Conservation (phyloP, 2,797 vertebrate genomes). For the Paguma larvata region DNA sequence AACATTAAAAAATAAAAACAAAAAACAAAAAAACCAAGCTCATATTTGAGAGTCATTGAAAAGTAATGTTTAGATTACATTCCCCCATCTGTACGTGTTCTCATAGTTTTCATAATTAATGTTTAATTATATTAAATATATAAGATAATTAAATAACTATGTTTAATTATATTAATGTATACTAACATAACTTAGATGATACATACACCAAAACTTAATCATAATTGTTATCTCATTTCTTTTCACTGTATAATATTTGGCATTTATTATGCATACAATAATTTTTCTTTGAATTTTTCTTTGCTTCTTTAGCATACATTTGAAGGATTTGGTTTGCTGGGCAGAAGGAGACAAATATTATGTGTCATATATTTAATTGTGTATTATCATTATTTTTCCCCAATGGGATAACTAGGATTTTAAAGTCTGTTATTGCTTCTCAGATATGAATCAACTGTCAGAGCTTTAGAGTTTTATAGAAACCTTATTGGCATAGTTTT, state of each 20-base stretch:
- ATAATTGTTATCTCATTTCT: constrained; percentile 42
- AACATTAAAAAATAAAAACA: no score
- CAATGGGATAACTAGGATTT: constrained; percentile 14
- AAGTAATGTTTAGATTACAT: background rate
- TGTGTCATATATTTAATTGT: background rate
- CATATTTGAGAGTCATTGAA: background rate
- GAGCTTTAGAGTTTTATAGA: constrained; percentile 7
- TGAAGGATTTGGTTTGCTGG: constrained; percentile 41
- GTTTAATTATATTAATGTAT: background rate
- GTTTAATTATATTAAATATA: background rate
- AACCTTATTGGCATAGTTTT: constrained; percentile 39
- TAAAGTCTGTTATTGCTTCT: constrained; percentile 11
- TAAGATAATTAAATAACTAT: no score
- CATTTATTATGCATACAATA: constrained; percentile 10
- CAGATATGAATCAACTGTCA: constrained; percentile 11
- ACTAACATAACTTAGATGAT: constrained; percentile 6
- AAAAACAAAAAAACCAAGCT: background rate
- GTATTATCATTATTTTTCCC: constrained; percentile 41
- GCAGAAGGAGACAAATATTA: background rate
- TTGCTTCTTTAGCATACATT: constrained; percentile 16
- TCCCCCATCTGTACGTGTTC: background rate
- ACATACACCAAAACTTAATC: background rate
- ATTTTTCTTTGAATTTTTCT: background rate
- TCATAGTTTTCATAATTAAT: background rate
- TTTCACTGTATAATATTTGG: constrained; percentile 2